Conservation (phyloP, 2,888 invertebrate species). For the Phaedon cochleariae region DNA sequence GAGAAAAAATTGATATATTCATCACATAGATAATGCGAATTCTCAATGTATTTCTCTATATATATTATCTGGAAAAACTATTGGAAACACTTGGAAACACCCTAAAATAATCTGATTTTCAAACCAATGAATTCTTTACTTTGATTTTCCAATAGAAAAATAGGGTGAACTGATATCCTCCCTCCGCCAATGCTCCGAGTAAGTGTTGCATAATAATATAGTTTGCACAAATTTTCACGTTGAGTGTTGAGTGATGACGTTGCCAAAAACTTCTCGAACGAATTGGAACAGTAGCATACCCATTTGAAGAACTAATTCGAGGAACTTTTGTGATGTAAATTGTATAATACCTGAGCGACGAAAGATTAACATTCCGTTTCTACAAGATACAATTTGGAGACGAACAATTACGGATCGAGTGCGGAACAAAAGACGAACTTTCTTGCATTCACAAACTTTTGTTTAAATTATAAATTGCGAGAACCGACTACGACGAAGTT, state of each 20-base stretch:
- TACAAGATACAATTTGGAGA: conserved; percentile 22
- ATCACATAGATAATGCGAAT: no score
- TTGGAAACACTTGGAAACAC: no score
- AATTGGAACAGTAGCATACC: background rate
- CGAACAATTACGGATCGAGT: conserved; percentile 26
- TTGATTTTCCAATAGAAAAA: no score
- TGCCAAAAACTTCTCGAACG: background rate
- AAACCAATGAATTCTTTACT: no score
- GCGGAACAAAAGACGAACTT: conserved; percentile 35
- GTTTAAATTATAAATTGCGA: conserved; percentile 38
- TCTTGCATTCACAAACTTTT: conserved; percentile 33
- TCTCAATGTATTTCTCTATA: no score
- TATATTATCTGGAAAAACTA: no score
- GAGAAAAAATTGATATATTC: no score
- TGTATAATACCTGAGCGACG: conserved; percentile 12
- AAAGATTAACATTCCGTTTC: background rate
- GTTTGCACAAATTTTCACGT: background rate
- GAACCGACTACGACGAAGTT: conserved; percentile 33
- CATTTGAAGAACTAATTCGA: conserved; percentile 1
- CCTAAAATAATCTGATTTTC: no score
- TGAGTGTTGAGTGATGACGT: background rate
- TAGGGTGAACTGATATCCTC: background rate
- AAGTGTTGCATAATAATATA: no score
- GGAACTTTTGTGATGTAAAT: conserved; percentile 13
- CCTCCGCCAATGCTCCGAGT: background rate